These are phyloP conservation scores for Esox lucius DNA, from an alignment of 2,797 vertebrate genomes.

Conservation along the genomic window DNA sequence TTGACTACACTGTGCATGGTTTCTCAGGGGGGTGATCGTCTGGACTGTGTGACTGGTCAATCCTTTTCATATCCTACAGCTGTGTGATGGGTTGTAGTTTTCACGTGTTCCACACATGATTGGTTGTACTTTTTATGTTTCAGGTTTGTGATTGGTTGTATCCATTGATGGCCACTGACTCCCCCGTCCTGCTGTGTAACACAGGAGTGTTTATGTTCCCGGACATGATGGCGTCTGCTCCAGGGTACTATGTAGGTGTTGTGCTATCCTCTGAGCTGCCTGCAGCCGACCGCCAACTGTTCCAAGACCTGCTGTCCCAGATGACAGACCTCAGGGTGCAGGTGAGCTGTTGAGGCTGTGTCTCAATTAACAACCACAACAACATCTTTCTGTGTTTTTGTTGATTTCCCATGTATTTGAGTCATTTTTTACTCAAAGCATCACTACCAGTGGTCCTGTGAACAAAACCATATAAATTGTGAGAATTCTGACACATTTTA, in stretches of 20 bases:
- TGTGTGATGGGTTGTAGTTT: background rate
- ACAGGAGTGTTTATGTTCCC: slow-evolving; percentile 98
- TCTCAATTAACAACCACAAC: background rate
- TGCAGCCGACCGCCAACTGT: slow-evolving; percentile 78
- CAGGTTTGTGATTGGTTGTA: slow-evolving; percentile 98
- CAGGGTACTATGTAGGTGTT: slow-evolving; percentile 91
- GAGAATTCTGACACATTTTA: too few species aligned
- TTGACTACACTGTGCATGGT: background rate
- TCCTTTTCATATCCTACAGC: background rate
- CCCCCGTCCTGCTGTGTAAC: slow-evolving; percentile 89
- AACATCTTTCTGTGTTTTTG: slow-evolving; percentile 24
- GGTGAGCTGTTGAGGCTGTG: slow-evolving; percentile 70
- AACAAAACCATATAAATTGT: too few species aligned
- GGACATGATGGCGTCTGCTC: slow-evolving; percentile 85
- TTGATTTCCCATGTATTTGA: slow-evolving; percentile 58
- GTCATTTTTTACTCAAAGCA: slow-evolving; percentile 20
- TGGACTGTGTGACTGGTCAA: background rate
- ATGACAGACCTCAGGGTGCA: slow-evolving; percentile 94
- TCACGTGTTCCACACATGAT: background rate
- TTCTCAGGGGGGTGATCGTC: background rate
- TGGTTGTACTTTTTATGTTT: background rate
- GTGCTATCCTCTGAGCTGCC: slow-evolving; percentile 91
- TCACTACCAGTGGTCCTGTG: too few species aligned
- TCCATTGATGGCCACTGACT: slow-evolving; percentile 87
- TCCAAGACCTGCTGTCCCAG: slow-evolving; percentile 89